Evolutionary conservation across 2,888 invertebrate species (phyloP).

Genomic region (Agrilus mali): DNA sequence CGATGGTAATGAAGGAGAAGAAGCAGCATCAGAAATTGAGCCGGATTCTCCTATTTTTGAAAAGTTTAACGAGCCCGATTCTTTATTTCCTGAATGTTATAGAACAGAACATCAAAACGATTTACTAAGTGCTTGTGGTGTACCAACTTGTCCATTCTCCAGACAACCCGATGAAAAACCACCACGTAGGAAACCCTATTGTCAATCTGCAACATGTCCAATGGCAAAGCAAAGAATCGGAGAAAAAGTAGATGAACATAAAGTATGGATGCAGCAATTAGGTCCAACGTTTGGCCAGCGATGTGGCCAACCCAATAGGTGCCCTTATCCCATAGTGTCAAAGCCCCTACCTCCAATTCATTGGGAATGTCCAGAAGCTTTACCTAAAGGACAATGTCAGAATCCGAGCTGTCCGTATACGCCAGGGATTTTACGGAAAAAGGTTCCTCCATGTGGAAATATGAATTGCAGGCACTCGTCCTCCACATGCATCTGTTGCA

Average conservation of each 20-base stretch:
- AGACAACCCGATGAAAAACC: slow-evolving; percentile 2
- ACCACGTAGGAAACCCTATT: slow-evolving; percentile 18
- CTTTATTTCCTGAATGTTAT: background rate
- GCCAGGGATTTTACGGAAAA: slow-evolving; percentile 17
- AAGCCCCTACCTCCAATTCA: slow-evolving; percentile 31
- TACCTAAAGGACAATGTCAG: slow-evolving; percentile 28
- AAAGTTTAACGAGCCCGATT: too few relatives aligned
- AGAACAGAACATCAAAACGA: slow-evolving; percentile 5
- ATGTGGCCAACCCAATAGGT: slow-evolving; percentile 24
- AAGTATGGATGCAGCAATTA: slow-evolving; percentile 10
- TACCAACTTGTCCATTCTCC: slow-evolving; percentile 16
- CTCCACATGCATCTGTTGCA: slow-evolving; percentile 25
- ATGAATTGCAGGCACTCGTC: slow-evolving; percentile 4
- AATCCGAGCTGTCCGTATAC: slow-evolving; percentile 28
- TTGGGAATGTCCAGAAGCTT: slow-evolving; percentile 33
- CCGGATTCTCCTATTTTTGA: too few relatives aligned
- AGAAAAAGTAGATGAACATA: slow-evolving; percentile 22
- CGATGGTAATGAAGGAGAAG: background rate
- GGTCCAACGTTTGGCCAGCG: slow-evolving; percentile 9
- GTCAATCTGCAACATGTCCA: slow-evolving; percentile 26
- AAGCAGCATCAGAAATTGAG: background rate
- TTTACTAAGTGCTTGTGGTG: slow-evolving; percentile 17
- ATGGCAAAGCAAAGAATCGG: slow-evolving; percentile 27
- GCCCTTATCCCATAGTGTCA: slow-evolving; percentile 20
- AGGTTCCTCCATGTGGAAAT: slow-evolving; percentile 18